Percentiles rank a stretch among this genome's conserved stretches.
Evolutionary conservation across 2,888 invertebrate species (phyloP).

Genomic region (Nudaria mundana): DNA sequence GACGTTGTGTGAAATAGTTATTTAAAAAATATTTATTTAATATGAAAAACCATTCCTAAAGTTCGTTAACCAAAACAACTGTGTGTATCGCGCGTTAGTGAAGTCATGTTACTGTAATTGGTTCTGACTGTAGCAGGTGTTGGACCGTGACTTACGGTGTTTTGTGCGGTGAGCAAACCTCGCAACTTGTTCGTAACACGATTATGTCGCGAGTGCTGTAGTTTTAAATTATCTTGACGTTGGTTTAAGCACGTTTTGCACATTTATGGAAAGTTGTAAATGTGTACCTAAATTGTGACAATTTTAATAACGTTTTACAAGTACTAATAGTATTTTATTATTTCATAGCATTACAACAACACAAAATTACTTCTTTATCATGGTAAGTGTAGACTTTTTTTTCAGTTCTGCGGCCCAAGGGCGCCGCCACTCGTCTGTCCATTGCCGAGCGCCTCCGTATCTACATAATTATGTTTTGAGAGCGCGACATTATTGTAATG

Average conservation of each 20-base stretch:
- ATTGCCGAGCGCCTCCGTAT: no score
- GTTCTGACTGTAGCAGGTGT: constrained; percentile 70
- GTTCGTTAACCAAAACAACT: constrained; percentile 13
- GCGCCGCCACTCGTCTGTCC: no score
- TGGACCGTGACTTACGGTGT: constrained; percentile 55
- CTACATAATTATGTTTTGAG: no score
- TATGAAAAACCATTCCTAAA: neutral
- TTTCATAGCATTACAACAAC: no score
- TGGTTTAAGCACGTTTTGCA: constrained; percentile 13
- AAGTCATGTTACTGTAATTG: constrained; percentile 54
- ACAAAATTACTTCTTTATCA: no score
- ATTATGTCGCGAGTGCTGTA: constrained; percentile 28
- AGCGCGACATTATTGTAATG: no score
- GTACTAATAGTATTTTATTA: no score
- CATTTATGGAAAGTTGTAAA: constrained; percentile 15
- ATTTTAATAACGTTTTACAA: constrained; percentile 7
- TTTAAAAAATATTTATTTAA: no score
- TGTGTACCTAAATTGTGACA: no score
- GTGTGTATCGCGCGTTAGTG: constrained; percentile 34
- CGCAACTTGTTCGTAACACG: constrained; percentile 25
- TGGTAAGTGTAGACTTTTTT: no score
- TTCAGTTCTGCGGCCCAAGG: no score
- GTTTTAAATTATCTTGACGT: constrained; percentile 27
- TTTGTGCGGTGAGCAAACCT: constrained; percentile 30
- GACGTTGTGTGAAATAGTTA: no score